Base-by-base conservation (phyloP, 2,113 vertebrate genomes). In the Alexandromys fortis region DNA sequence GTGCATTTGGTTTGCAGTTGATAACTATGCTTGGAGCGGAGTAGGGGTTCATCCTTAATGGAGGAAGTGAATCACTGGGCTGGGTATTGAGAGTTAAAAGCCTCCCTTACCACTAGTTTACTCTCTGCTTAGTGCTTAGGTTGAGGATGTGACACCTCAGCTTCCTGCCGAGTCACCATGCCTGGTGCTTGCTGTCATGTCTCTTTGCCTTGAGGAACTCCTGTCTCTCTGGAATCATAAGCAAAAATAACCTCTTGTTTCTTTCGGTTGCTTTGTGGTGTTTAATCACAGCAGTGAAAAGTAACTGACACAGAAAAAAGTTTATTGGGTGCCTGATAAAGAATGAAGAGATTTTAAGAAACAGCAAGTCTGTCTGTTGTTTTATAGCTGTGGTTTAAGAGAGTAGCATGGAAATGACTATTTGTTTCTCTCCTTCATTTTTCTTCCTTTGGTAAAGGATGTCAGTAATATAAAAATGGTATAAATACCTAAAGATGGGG, bases 271-370 rank as follows among this genome's bases (percentile, higher is more conserved):
- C 5, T 82, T 81, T n/a, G 33, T 55, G 21, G 35, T 7, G 21
- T 81, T 81, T 45, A 6, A 38, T 58, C 33, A 22, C 21, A 24
- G 0, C 35, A 52, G 38, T 42, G 22, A 28, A 83, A 61, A 82
- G 55, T 61, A 38, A 82, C 79, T 38, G 10, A 61, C 16, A 42
- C n/a, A 42, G 35, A 83, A 61, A 7, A 16, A 7, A 26, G 24
- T 6, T 94, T 86, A 78, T 86, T 94, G 87, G 78, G 17, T 75
- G 77, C 42, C 10, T 91, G 35, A 77, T 65, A 10, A 90, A 89
- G 47, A 72, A 82, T 61, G 0, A 55, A 86, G 55, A 10, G 24
- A 77, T 52, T 52, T 14, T 52, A 52, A 52, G 12, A 52, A 45
- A 85, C 38, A 65, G 30, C 22, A 21, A 30, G 58, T 24, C 14